Percentiles rank a stretch among this genome's conserved stretches.
Evolutionary conservation across 2,113 vertebrate genomes (phyloP).

Genomic region (Clinocottus analis): DNA sequence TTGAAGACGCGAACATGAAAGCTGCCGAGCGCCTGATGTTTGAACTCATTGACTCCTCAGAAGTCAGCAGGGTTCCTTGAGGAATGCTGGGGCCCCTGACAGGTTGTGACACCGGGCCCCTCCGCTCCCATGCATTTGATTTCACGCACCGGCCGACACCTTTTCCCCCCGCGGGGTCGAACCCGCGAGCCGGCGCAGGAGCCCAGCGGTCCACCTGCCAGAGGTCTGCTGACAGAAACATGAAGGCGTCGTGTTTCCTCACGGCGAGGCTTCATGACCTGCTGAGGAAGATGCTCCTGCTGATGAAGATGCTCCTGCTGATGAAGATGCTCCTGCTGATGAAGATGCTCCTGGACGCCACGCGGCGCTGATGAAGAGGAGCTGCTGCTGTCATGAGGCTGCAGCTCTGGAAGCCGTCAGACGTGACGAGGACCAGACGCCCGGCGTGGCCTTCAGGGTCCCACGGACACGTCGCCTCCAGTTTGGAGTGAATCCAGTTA

Average conservation of each 20-base stretch:
- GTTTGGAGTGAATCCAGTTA: not conserved
- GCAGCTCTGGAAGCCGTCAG: slow-evolving; percentile 3
- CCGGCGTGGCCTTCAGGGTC: not conserved
- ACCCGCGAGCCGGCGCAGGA: not conserved
- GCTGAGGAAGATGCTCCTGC: no score
- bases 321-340: no score
- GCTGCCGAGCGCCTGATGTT: not conserved
- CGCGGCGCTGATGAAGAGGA: no score
- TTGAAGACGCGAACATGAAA: not conserved
- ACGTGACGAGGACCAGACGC: not conserved
- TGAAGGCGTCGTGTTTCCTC: no score
- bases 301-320: no score
- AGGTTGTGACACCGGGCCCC: slow-evolving; percentile 36
- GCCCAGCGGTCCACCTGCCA: no score
- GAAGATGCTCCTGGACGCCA: not conserved
- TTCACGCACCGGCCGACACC: slow-evolving; percentile 9
- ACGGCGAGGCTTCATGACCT: no score
- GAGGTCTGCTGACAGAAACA: no score
- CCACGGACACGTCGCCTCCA: not conserved
- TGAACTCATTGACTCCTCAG: slow-evolving; percentile 16
- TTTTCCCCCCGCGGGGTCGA: not conserved
- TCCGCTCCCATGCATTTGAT: not conserved
- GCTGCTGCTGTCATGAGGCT: no score
- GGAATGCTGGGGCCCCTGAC: slow-evolving; percentile 28
- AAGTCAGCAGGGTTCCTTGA: slow-evolving; percentile 30